These are phyloP conservation scores for Anoplopoma fimbria DNA, from an alignment of 2,113 vertebrate species.

Conservation along the genomic window DNA sequence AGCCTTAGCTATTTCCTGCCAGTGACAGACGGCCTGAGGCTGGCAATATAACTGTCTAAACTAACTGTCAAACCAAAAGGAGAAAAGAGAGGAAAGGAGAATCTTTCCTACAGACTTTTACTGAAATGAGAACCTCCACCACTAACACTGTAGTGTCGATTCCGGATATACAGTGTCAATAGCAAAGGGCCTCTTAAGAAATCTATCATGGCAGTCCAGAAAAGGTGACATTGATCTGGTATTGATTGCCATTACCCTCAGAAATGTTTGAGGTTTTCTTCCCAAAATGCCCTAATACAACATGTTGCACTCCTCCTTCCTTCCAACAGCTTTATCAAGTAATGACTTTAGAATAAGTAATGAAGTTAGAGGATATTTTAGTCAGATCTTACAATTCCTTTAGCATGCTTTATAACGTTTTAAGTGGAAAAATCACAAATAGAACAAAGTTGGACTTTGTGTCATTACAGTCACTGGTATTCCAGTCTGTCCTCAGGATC, in stretches of 20 bases:
- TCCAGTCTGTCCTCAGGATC: neutral
- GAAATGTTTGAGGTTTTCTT: neutral
- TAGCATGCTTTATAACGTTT: neutral
- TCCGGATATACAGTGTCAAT: neutral
- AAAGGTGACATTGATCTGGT: slow-evolving; percentile 9
- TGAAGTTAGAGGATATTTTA: neutral
- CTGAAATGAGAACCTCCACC: neutral
- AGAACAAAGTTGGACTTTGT: neutral
- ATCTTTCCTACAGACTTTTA: too few species aligned
- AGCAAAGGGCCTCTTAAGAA: neutral
- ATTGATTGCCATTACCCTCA: neutral
- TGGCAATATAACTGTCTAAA: slow-evolving; percentile 63
- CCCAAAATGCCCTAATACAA: neutral
- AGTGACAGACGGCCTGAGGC: slow-evolving; percentile 66
- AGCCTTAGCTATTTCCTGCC: slow-evolving; percentile 53
- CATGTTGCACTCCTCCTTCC: neutral
- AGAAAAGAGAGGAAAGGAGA: slow-evolving; percentile 3
- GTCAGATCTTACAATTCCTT: neutral
- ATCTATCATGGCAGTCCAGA: neutral
- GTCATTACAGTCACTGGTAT: neutral
- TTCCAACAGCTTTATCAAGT: neutral
- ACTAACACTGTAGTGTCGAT: neutral
- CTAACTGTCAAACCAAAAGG: slow-evolving; percentile 46
- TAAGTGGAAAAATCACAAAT: neutral
- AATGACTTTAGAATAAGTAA: too few species aligned